Evolutionary conservation across 2,797 vertebrate genomes (phyloP), one percentile per base, ranked within the genome.

Genomic region (Pelodytes ibericus): DNA sequence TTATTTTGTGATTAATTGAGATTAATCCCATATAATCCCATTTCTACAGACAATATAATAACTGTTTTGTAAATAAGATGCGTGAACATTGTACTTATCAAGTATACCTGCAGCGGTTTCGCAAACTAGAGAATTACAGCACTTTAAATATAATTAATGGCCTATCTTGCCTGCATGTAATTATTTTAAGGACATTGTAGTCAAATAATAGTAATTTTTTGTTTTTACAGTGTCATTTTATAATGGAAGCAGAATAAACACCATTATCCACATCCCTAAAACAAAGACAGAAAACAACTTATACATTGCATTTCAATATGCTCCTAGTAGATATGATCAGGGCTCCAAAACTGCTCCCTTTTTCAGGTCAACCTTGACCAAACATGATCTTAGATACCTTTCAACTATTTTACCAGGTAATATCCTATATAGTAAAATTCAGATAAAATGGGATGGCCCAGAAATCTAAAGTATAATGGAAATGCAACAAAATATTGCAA

Each of bases 31-130:
- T 41, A 27, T 11, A 62, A 61, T 49, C 13, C 8, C 39, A 31
- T 41, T 62, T n/a, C 27, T 25, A 31, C 20, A 62, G 56, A 29
- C n/a, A 71, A 29, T 59, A 30, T 60, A 57, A 53, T 56, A 15
- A 58, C 33, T 71, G 26, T 47, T 41, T 39, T 29, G 36, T 47
- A 70, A 69, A 57, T 69, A 39, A 59, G 22, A 26, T 24, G 25
- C 27, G 25, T 33, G 22, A 9, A 62, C 20, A 33, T 62, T 33
- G 16, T 36, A 22, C 30, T 22, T 36, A 36, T 64, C 8, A 33
- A 25, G 20, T 36, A 24, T 64, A 44, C 22, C 5, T 39, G 15
- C 9, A 22, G 20, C 22, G 13, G 20, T 64, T n/a, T 64, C 30
- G 3, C 4, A 36, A 64, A 13, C 33, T 8, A 64, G 22, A 24